Conservation (phyloP, 2,797 vertebrate genomes). For the Corythornis leucogaster region DNA sequence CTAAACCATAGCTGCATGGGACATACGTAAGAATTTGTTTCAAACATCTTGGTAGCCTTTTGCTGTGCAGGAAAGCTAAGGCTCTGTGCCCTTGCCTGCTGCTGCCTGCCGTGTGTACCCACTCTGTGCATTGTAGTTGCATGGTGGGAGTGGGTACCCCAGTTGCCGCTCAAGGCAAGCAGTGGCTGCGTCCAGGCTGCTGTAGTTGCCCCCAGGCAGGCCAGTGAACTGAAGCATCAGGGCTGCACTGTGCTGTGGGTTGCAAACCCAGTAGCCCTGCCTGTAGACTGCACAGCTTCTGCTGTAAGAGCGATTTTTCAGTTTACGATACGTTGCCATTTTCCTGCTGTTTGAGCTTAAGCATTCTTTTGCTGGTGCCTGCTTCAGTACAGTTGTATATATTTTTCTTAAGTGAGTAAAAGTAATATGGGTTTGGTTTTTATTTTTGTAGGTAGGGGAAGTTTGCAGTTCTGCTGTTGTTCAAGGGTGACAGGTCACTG, state of each 20-base stretch:
- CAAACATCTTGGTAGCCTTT: background rate
- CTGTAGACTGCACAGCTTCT: background rate
- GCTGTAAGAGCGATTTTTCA: background rate
- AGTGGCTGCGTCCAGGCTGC: background rate
- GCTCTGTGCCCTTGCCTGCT: background rate
- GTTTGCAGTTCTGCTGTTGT: background rate
- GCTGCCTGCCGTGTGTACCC: background rate
- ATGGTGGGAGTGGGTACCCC: no score
- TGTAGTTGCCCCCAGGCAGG: no score
- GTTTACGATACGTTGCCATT: background rate
- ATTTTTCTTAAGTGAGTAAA: background rate
- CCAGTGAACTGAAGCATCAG: no score
- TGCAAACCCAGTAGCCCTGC: background rate
- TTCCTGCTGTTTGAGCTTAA: background rate
- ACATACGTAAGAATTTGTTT: background rate
- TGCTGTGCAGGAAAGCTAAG: background rate
- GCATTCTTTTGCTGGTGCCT: background rate
- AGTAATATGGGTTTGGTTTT: background rate
- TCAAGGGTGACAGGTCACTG: background rate
- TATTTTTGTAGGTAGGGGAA: background rate
- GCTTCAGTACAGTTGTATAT: background rate
- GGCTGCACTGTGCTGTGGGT: background rate
- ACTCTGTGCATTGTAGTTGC: accelerated
- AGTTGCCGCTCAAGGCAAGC: background rate
- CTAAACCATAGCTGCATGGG: background rate